Percentiles rank a stretch among this genome's conserved stretches.
Evolutionary conservation across 2,797 vertebrate genomes (phyloP).

Genomic region (Myotis vivesi): DNA sequence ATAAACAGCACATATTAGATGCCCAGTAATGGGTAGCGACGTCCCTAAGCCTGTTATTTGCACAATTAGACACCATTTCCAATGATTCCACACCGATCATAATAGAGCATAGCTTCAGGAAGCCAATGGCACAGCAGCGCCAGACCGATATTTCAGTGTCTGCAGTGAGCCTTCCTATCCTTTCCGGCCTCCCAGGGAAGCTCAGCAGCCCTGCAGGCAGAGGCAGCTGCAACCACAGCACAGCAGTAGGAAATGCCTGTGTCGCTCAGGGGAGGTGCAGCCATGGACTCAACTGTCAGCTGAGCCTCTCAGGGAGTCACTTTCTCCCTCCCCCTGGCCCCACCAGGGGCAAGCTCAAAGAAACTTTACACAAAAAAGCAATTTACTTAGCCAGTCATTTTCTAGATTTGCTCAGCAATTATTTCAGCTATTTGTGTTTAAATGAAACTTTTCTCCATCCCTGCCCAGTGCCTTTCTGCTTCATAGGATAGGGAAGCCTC

Average conservation of each 20-base stretch:
- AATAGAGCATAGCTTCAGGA: not conserved
- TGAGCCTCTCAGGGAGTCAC: not conserved
- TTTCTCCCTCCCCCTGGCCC: not conserved
- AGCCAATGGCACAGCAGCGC: not conserved
- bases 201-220: not conserved
- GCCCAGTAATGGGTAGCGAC: not conserved
- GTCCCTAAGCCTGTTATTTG: not conserved
- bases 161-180: not conserved
- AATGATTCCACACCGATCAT: not conserved
- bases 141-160: accelerated
- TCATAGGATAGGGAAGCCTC: slow-evolving; percentile 21
- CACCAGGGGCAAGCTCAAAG: not conserved
- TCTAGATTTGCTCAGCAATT: slow-evolving; percentile 73
- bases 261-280: not conserved
- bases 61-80: not conserved
- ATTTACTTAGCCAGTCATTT: slow-evolving; percentile 70
- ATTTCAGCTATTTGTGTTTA: slow-evolving; percentile 74
- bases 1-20: not conserved
- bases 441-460: slow-evolving; percentile 1
- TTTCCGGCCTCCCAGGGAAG: not conserved
- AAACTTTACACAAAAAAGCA: slow-evolving; percentile 46
- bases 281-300: not conserved
- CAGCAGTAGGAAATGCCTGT: not conserved
- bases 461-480: slow-evolving; percentile 68
- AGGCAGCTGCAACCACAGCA: not conserved